Conservation (phyloP, 2,113 vertebrate species). For the Pantherophis guttatus region DNA sequence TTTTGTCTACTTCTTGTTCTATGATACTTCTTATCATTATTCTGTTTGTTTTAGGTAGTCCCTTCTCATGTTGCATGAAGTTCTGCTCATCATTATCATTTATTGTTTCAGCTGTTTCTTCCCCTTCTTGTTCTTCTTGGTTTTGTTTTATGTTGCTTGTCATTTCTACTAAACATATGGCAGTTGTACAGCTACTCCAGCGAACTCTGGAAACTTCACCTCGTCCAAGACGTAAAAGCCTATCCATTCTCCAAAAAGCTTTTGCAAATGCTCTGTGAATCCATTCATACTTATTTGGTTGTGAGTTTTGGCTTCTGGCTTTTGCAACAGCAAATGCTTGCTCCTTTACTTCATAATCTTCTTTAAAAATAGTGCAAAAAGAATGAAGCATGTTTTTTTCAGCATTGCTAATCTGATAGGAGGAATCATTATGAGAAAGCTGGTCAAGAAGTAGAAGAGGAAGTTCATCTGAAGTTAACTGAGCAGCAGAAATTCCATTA, state of each 20-base stretch:
- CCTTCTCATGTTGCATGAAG: not conserved
- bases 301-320: not conserved
- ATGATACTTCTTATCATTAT: not conserved
- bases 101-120: not conserved
- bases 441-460: slow-evolving; percentile 67
- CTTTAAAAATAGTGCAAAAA: slow-evolving; percentile 59
- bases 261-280: slow-evolving; percentile 64
- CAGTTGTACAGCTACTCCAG: slow-evolving; percentile 67
- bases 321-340: slow-evolving; percentile 37
- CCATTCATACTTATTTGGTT: slow-evolving; percentile 7
- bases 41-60: not conserved
- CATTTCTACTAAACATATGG: slow-evolving; percentile 65
- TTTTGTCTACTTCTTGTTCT: not conserved
- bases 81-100: not conserved
- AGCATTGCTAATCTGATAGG: slow-evolving; percentile 52
- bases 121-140: not conserved
- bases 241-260: slow-evolving; percentile 71
- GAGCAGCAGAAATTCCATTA: slow-evolving; percentile 48
- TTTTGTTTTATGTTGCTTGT: not conserved
- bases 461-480: slow-evolving; percentile 59
- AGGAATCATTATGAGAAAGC: slow-evolving; percentile 52
- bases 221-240: slow-evolving; percentile 64
- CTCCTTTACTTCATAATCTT: slow-evolving; percentile 54
- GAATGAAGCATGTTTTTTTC: slow-evolving; percentile 52
- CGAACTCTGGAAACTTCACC: slow-evolving; percentile 61